A percentile compares a stretch with the other conserved stretches of the same genome.
Conservation (phyloP, 2,888 invertebrate genomes). For the Mesochorus sp. region DNA sequence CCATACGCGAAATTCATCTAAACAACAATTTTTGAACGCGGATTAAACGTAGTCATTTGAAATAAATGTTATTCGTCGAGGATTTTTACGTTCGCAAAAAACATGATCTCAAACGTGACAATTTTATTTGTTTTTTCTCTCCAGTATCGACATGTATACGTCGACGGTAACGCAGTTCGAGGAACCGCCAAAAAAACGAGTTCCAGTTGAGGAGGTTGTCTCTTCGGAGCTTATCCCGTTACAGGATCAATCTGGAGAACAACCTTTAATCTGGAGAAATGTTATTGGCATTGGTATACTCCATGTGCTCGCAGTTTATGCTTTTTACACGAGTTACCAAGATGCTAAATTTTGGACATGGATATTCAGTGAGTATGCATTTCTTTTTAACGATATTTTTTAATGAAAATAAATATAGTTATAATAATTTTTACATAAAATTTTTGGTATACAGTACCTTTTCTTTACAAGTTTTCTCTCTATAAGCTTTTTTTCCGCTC, state of each 20-base stretch:
- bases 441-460: background rate
- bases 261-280: slow-evolving; percentile 86
- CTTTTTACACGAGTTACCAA: slow-evolving; percentile 77
- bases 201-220: slow-evolving; percentile 43
- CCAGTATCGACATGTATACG: slow-evolving; percentile 62
- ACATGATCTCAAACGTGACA: background rate
- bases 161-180: slow-evolving; percentile 72
- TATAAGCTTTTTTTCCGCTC: no score
- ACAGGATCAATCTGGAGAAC: slow-evolving; percentile 64
- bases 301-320: slow-evolving; percentile 82
- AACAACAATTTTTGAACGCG: no score
- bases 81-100: no score
- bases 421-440: background rate
- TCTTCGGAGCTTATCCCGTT: slow-evolving; percentile 58
- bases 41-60: no score
- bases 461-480: no score
- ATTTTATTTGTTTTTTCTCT: background rate
- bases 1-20: no score
- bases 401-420: background rate
- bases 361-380: slow-evolving; percentile 85
- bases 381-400: background rate
- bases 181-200: slow-evolving; percentile 62
- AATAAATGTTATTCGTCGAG: no score
- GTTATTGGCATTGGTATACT: slow-evolving; percentile 83
- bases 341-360: slow-evolving; percentile 82